Percentiles rank a stretch among this genome's conserved stretches.
Conservation (phyloP, 2,797 vertebrate genomes). For the Ficedula albicollis region DNA sequence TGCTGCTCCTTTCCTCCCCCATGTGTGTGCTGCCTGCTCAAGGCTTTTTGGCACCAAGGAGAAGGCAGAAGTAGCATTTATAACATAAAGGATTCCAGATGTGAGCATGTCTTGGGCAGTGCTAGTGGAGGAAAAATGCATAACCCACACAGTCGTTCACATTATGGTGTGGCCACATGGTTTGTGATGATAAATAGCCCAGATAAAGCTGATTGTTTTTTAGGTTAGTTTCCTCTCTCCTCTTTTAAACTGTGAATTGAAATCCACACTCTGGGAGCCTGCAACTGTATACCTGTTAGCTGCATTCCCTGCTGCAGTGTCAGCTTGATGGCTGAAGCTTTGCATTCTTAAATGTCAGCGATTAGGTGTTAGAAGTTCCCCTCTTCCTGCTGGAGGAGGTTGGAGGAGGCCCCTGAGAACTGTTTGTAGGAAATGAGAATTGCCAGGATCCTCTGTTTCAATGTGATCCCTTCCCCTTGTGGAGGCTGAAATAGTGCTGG, state of each 20-base stretch:
- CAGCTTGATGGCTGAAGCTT: slow-evolving; percentile 8
- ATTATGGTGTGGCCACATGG: not conserved
- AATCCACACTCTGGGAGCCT: slow-evolving; percentile 11
- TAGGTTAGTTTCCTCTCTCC: slow-evolving; percentile 6
- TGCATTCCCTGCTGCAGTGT: not conserved
- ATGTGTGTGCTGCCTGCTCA: not conserved
- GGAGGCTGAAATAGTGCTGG: not conserved
- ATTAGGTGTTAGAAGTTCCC: slow-evolving; percentile 39
- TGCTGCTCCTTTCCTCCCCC: not conserved
- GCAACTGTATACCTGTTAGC: slow-evolving; percentile 24
- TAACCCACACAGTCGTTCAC: slow-evolving; percentile 8
- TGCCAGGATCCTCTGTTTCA: not conserved
- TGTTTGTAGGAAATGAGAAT: slow-evolving; percentile 2
- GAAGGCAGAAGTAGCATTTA: not conserved
- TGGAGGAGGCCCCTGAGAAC: slow-evolving; percentile 35
- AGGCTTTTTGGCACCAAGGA: not conserved
- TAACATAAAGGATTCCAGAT: slow-evolving; percentile 25
- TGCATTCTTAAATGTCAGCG: slow-evolving; percentile 38
- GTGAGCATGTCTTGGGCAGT: not conserved
- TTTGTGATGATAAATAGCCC: not conserved
- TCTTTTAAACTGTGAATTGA: not conserved
- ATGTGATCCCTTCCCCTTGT: not conserved
- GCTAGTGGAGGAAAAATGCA: not conserved
- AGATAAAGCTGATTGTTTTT: slow-evolving; percentile 9
- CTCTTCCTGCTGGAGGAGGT: slow-evolving; percentile 42